Evolutionary conservation across 2,888 invertebrate species (phyloP).

Genomic region (Empis livida): DNA sequence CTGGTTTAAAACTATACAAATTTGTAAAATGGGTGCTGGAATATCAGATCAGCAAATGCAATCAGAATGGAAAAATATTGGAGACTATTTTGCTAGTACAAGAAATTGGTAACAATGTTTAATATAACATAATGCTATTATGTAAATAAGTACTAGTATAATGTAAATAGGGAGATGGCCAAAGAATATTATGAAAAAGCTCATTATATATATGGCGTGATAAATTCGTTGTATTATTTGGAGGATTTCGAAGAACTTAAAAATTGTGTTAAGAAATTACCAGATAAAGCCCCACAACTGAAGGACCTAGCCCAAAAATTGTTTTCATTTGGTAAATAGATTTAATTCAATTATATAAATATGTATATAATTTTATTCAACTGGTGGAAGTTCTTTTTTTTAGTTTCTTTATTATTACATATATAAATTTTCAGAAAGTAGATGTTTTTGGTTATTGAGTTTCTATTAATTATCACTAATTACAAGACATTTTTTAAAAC

Average conservation of each 20-base stretch:
- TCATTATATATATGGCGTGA: constrained; percentile 68
- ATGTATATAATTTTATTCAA: no score
- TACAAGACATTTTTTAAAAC: no score
- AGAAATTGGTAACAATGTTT: constrained; percentile 80
- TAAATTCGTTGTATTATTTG: constrained; percentile 79
- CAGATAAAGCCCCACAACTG: constrained; percentile 64
- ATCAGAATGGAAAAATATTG: constrained; percentile 80
- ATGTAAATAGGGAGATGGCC: constrained; percentile 56
- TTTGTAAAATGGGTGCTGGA: constrained; percentile 70
- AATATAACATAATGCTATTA: background rate
- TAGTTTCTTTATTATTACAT: no score
- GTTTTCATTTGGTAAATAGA: constrained; percentile 51
- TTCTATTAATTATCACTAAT: no score
- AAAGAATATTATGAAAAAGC: constrained; percentile 83
- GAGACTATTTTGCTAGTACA: constrained; percentile 80
- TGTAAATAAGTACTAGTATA: background rate
- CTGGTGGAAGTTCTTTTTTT: no score
- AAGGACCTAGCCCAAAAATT: constrained; percentile 74
- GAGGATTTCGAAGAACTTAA: constrained; percentile 82
- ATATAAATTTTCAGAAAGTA: no score
- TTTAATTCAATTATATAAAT: no score
- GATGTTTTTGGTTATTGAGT: no score
- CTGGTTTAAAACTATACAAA: constrained; percentile 87
- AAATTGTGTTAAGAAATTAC: constrained; percentile 60
- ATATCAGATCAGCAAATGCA: constrained; percentile 66